Evolutionary conservation across 1,140 invertebrate species (phyloP), one percentile per base, ranked within the genome.

Genomic region (Drosophila funebris): DNA sequence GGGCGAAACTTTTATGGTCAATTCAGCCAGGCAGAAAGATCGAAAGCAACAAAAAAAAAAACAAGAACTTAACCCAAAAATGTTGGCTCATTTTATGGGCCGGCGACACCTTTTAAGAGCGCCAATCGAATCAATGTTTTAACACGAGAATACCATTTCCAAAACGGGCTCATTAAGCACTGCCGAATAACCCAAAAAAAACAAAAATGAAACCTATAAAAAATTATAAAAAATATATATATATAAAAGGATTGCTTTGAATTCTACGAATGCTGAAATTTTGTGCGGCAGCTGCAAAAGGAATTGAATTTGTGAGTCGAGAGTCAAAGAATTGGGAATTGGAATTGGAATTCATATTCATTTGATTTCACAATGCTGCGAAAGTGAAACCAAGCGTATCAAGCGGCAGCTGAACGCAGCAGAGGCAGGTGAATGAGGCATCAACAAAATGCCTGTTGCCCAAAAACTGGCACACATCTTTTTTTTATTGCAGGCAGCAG

Each of bases 111-210:
- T 88, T 88, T 88, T 88, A 89, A 89, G 79, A 71, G 83, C 83
- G 83, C 83, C 83, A 88, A 88, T 83, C 79, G 83, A 88, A 88
- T 88, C 83, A 88, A 76, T 88, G 83, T 88, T 88, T 88, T 88
- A 88, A 88, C 83, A 88, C 83, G 83, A 74, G 84, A 89, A 89
- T 72, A 89, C 84, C 83, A 88, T 88, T 88, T 89, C 69, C 78
- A 79, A 73, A 83, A 88, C 78, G 68, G 73, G 84, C 83, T 88
- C 76, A 88, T 87, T 87, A 87, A 76, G 68, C 75, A 78, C 74
- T 64, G 54, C 82, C 75, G 48, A 87, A 87, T 71, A 87, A 69
- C 50, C 60, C 58, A n/a, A 60, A 68, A 50, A 39, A 70, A 70
- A 62, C 31, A 2, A 22, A 61, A 41, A 20, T 14, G 7, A 31